These are phyloP conservation scores for Tragelaphus oryx DNA, from an alignment of 2,797 vertebrate genomes.

Conservation along the genomic window DNA sequence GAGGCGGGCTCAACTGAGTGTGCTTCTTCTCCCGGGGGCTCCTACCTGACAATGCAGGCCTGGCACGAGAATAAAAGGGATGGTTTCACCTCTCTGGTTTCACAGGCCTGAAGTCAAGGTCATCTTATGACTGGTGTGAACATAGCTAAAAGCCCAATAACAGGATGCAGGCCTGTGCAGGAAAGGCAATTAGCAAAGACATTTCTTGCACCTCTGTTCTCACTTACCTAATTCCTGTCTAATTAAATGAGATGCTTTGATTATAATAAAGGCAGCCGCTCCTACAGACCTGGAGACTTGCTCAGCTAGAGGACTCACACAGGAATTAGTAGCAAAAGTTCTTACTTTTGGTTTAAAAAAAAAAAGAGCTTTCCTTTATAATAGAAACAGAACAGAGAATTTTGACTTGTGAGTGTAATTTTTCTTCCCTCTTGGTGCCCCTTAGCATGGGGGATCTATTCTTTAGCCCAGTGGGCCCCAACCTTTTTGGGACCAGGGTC, in stretches of 20 bases:
- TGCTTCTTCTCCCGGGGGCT: not conserved
- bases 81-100: not conserved
- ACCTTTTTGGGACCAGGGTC: not conserved
- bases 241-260: not conserved
- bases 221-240: slow-evolving; percentile 5
- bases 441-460: not conserved
- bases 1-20: too few relatives aligned
- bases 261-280: not conserved
- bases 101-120: not conserved
- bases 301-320: not conserved
- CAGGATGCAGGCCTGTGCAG: not conserved
- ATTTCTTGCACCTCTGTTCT: not conserved
- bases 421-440: not conserved
- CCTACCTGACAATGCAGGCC: not conserved
- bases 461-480: not conserved
- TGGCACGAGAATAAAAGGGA: not conserved
- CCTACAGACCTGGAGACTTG: rapidly evolving
- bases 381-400: not conserved
- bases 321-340: not conserved
- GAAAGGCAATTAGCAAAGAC: not conserved
- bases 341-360: not conserved
- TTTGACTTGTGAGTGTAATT: not conserved
- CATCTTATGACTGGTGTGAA: not conserved
- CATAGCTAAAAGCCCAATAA: not conserved
- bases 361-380: not conserved